Percentiles rank a stretch among this genome's conserved stretches.
These are phyloP conservation scores for Thalassarche chlororhynchos DNA, from an alignment of 2,113 vertebrate genomes.

Conservation along the genomic window DNA sequence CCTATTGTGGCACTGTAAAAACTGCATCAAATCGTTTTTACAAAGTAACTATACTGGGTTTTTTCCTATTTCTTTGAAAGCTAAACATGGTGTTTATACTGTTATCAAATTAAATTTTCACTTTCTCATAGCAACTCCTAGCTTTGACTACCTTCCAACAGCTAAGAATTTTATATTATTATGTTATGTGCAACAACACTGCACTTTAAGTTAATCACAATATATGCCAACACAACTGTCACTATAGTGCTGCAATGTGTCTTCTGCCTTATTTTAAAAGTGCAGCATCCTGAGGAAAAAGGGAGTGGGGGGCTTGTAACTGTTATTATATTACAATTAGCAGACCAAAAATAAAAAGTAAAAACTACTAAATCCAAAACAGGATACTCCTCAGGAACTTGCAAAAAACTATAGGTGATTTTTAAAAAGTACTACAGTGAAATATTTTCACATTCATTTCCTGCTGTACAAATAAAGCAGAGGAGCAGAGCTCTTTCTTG, in stretches of 20 bases:
- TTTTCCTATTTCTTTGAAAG: background rate
- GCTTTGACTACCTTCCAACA: background rate
- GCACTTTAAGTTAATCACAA: background rate
- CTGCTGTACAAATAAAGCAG: background rate
- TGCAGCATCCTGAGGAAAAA: background rate
- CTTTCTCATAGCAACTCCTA: background rate
- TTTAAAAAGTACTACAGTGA: background rate
- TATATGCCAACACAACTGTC: background rate
- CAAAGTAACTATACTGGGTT: background rate
- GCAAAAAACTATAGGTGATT: background rate
- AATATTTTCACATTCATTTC: conserved; percentile 14
- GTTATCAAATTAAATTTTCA: background rate
- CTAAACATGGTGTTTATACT: background rate
- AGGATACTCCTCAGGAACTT: background rate
- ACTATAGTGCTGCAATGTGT: background rate
- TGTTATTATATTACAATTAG: background rate
- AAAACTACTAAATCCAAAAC: background rate
- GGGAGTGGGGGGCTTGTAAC: background rate
- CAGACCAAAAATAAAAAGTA: background rate
- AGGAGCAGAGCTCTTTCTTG: background rate
- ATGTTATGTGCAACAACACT: background rate
- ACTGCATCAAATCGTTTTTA: background rate
- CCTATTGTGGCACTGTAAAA: background rate
- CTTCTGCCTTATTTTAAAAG: background rate
- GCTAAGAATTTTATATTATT: background rate